Conservation (phyloP, 1,140 invertebrate genomes). For the Doryteuthis pealeii region DNA sequence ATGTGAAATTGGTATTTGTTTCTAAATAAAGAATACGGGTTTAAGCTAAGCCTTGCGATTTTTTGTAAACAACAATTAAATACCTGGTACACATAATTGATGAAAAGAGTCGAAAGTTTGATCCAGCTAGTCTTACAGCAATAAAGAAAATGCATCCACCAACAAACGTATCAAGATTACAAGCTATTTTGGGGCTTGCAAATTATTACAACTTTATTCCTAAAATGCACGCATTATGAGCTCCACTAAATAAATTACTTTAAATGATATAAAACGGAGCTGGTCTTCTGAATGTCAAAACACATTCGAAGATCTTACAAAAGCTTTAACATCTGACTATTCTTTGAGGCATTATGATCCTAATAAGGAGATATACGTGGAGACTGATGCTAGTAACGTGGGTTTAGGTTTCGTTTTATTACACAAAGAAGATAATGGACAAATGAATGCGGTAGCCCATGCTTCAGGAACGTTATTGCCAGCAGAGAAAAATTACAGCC, state of each 20-base stretch:
- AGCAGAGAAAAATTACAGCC: conserved; percentile 53
- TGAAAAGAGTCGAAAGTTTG: neutral
- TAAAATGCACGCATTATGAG: conserved; percentile 10
- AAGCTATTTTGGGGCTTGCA: conserved; percentile 33
- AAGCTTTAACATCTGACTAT: conserved; percentile 12
- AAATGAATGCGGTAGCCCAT: too few relatives aligned
- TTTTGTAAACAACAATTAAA: neutral
- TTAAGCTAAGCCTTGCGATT: neutral
- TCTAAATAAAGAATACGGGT: neutral
- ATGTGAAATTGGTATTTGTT: neutral
- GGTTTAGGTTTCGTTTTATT: conserved; percentile 31
- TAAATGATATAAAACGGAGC: conserved; percentile 13
- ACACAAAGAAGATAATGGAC: conserved; percentile 25
- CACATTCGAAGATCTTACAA: conserved; percentile 9
- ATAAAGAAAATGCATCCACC: neutral
- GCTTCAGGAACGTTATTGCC: conserved; percentile 30
- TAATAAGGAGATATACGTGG: neutral
- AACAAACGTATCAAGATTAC: conserved; percentile 28
- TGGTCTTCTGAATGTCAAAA: conserved; percentile 8
- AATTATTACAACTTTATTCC: conserved; percentile 25
- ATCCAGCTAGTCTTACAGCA: neutral
- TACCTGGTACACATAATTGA: neutral
- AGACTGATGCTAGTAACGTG: conserved; percentile 23
- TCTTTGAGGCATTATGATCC: conserved; percentile 25
- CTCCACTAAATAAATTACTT: conserved; percentile 13